Percentiles rank a stretch among this genome's conserved stretches.
Evolutionary conservation across 2,888 invertebrate species (phyloP).

Genomic region (Linnaemya vulpina): DNA sequence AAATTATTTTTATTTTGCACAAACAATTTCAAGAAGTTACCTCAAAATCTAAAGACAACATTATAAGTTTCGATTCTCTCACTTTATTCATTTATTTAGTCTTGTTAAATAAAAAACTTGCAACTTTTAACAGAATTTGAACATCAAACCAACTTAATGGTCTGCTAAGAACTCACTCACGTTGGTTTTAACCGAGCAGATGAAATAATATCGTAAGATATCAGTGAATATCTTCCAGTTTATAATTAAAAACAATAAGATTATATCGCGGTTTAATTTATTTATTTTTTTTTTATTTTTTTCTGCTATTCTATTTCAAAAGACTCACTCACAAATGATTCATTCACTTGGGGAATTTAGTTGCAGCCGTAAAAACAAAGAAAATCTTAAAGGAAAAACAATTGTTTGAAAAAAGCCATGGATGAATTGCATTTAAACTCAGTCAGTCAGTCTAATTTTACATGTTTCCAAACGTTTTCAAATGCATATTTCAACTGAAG

Average conservation of each 20-base stretch:
- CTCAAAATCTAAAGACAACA: slow-evolving; percentile 47
- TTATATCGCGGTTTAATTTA: slow-evolving; percentile 63
- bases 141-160: slow-evolving; percentile 40
- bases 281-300: slow-evolving; percentile 6
- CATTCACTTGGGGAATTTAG: slow-evolving; percentile 59
- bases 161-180: slow-evolving; percentile 54
- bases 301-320: slow-evolving; percentile 12
- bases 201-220: slow-evolving; percentile 40
- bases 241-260: slow-evolving; percentile 63
- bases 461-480: slow-evolving; percentile 61
- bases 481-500: slow-evolving; percentile 62
- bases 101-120: not conserved
- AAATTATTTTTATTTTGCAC: not conserved
- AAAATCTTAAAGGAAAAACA: slow-evolving; percentile 42
- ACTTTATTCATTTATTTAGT: slow-evolving; percentile 26
- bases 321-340: slow-evolving; percentile 57
- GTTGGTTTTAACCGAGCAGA: slow-evolving; percentile 26
- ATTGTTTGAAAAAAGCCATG: slow-evolving; percentile 11
- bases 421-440: slow-evolving; percentile 48
- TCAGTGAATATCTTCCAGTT: slow-evolving; percentile 54
- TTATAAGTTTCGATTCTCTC: slow-evolving; percentile 30
- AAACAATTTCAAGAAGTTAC: slow-evolving; percentile 34
- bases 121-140: not conserved
- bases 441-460: slow-evolving; percentile 51
- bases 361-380: slow-evolving; percentile 49